These are phyloP conservation scores for Nesoenas mayeri DNA, from an alignment of 2,113 vertebrate species.

Conservation along the genomic window DNA sequence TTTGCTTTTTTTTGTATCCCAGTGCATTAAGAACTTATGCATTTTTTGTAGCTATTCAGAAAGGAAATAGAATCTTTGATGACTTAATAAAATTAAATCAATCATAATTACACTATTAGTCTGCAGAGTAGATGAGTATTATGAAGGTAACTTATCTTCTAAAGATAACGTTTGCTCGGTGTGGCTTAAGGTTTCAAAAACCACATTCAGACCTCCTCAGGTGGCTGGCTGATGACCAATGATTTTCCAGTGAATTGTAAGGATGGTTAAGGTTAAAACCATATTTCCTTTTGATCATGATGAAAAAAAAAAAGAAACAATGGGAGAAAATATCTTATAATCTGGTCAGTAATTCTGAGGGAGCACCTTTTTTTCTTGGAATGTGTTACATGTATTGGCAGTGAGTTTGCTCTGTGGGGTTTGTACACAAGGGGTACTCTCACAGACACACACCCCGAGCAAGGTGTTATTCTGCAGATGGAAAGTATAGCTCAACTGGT, in stretches of 20 bases:
- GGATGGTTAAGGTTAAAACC: neutral
- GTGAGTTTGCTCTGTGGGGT: neutral
- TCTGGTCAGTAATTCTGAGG: neutral
- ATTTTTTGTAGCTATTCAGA: slow-evolving; percentile 1
- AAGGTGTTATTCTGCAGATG: neutral
- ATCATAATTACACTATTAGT: neutral
- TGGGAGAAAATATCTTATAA: neutral
- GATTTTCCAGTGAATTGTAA: neutral
- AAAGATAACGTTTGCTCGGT: neutral
- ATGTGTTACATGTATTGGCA: neutral
- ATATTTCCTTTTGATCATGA: neutral
- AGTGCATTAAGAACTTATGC: neutral
- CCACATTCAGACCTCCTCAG: neutral
- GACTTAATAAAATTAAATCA: slow-evolving; percentile 45
- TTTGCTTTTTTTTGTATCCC: neutral
- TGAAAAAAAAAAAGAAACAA: neutral
- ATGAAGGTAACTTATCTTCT: neutral
- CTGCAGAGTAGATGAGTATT: neutral
- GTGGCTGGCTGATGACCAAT: neutral
- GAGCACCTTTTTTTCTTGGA: neutral
- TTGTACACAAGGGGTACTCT: neutral
- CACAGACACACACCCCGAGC: accelerated
- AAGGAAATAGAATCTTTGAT: slow-evolving; percentile 30
- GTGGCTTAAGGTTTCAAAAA: neutral
- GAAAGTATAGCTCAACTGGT: neutral